Evolutionary conservation across 2,888 invertebrate species (phyloP).

Genomic region (Serripes groenlandicus): DNA sequence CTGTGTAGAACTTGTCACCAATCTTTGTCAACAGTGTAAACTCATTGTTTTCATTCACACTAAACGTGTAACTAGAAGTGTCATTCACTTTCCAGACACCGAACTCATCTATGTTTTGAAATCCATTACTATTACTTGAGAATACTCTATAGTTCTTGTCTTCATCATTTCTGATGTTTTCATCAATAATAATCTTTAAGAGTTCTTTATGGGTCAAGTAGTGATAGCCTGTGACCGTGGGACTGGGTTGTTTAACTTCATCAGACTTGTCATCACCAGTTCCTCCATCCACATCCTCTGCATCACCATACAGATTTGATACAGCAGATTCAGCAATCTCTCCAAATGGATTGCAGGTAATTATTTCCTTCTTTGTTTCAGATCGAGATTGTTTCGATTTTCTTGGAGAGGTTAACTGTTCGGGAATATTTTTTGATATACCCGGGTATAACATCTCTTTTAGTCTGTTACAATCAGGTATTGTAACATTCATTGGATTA

Average conservation of each 20-base stretch:
- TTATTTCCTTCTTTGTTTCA: not conserved
- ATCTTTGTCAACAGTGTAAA: not conserved
- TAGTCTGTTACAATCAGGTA: slow-evolving; percentile 8
- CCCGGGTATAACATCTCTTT: slow-evolving; percentile 16
- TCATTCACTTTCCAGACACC: not conserved
- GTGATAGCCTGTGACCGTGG: not conserved
- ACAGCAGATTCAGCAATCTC: not conserved
- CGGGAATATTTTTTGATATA: slow-evolving; percentile 2
- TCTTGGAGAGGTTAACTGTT: not conserved
- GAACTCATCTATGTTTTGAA: not conserved
- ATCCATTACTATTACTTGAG: not conserved
- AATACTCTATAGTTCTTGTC: not conserved
- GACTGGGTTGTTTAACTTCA: not conserved
- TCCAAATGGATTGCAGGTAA: not conserved
- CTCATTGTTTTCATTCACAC: not conserved
- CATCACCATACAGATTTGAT: not conserved
- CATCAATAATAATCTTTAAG: not conserved
- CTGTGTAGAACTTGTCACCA: not conserved
- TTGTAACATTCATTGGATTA: not conserved
- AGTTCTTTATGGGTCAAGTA: not conserved
- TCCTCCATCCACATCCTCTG: not conserved
- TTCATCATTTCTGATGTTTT: not conserved
- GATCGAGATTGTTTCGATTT: not conserved
- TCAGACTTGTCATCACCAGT: not conserved
- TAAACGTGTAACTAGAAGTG: not conserved